Evolutionary conservation across 2,888 invertebrate genomes (phyloP).

Genomic region (Pseudanteris insignis): DNA sequence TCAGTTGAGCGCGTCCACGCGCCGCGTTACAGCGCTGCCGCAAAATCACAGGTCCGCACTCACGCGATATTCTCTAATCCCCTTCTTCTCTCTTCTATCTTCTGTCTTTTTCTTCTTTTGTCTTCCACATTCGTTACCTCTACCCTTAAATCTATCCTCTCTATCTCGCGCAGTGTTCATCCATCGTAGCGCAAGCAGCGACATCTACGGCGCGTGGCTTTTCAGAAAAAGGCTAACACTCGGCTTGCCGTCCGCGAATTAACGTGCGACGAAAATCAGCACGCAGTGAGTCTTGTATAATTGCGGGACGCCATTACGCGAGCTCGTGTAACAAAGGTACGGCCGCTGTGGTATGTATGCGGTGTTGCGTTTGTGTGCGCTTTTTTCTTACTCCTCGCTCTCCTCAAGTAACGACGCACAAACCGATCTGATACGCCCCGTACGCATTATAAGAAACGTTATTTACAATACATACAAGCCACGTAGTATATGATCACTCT

Average conservation of each 20-base stretch:
- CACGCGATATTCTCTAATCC: slow-evolving; percentile 14
- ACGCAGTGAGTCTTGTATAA: slow-evolving; percentile 28
- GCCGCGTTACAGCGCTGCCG: slow-evolving; percentile 36
- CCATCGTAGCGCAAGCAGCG: slow-evolving; percentile 24
- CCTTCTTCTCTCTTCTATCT: neutral
- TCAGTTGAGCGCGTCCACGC: slow-evolving; percentile 43
- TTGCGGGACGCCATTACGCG: slow-evolving; percentile 31
- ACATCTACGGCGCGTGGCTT: slow-evolving; percentile 37
- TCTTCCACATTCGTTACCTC: neutral
- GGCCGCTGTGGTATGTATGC: slow-evolving; percentile 33
- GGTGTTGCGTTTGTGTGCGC: slow-evolving; percentile 26
- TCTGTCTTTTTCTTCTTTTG: neutral
- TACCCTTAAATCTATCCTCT: slow-evolving; percentile 2
- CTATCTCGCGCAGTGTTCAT: slow-evolving; percentile 13
- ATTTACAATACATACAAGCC: neutral
- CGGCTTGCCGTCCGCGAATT: slow-evolving; percentile 14
- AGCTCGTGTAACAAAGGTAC: slow-evolving; percentile 16
- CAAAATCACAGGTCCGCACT: slow-evolving; percentile 25
- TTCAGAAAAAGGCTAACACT: slow-evolving; percentile 21
- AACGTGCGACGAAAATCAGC: slow-evolving; percentile 13
- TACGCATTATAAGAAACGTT: slow-evolving; percentile 1
- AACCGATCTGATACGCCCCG: slow-evolving; percentile 5
- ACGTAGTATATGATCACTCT: neutral
- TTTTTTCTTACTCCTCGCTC: slow-evolving; percentile 19
- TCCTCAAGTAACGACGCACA: slow-evolving; percentile 8